These are phyloP conservation scores for Tetragonisca angustula DNA, from an alignment of 2,888 invertebrate genomes.

Conservation along the genomic window DNA sequence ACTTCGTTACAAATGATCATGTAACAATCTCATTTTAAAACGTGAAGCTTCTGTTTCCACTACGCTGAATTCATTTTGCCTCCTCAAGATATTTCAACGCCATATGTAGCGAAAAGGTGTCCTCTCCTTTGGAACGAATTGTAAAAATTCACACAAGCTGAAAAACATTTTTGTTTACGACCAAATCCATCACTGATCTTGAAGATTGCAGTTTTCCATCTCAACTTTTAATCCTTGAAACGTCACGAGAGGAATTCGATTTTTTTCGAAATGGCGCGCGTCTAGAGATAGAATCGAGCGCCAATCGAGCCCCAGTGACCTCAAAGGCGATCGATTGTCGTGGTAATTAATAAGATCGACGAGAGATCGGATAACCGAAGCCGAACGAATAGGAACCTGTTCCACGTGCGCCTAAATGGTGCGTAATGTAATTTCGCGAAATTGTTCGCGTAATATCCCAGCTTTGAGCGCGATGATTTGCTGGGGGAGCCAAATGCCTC, in stretches of 20 bases:
- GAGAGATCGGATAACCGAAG: not conserved
- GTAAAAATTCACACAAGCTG: too few species aligned
- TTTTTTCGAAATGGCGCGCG: not conserved
- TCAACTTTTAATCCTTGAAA: too few species aligned
- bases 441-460: constrained; percentile 39
- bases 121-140: too few species aligned
- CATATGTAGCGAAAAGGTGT: too few species aligned
- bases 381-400: not conserved
- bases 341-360: not conserved
- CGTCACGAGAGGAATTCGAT: not conserved
- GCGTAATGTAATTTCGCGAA: constrained; percentile 45
- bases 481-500: constrained; percentile 8
- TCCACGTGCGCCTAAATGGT: constrained; percentile 32
- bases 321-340: not conserved
- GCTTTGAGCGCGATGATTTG: constrained; percentile 40
- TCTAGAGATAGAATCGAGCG: fast-evolving
- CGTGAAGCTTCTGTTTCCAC: too few species aligned
- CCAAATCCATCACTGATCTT: too few species aligned
- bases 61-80: too few species aligned
- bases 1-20: too few species aligned
- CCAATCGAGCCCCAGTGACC: not conserved
- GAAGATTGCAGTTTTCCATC: too few species aligned
- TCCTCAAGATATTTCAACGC: too few species aligned
- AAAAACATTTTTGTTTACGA: too few species aligned
- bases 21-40: too few species aligned